Conservation (phyloP, 2,113 vertebrate species). For the Zosterops hypoxanthus region DNA sequence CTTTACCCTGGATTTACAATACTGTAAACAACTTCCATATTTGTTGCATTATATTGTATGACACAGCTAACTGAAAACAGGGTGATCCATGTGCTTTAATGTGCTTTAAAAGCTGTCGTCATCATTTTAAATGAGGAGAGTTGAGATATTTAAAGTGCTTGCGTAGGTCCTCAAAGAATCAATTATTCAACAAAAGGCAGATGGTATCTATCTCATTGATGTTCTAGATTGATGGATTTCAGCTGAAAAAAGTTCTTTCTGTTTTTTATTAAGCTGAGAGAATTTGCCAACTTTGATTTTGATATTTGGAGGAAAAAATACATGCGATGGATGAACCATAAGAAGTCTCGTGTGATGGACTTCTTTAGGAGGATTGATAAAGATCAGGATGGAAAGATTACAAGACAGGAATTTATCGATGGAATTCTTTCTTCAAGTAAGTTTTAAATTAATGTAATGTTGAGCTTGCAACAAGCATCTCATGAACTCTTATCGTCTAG, state of each 20-base stretch:
- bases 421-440: conserved; percentile 98
- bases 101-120: neutral
- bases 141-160: neutral
- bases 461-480: neutral
- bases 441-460: conserved; percentile 25
- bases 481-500: neutral
- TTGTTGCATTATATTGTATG: neutral
- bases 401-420: conserved; percentile 96
- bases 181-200: neutral
- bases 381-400: conserved; percentile 98
- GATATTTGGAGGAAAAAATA: conserved; percentile 98
- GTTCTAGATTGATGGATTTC: neutral
- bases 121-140: neutral
- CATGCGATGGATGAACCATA: conserved; percentile 99
- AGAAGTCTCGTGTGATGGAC: conserved; percentile 98
- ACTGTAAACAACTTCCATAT: neutral
- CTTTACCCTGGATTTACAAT: neutral
- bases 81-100: neutral
- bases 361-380: conserved; percentile 99
- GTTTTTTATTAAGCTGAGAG: conserved; percentile 82
- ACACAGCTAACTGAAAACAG: neutral
- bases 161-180: neutral
- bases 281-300: conserved; percentile 99
- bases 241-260: neutral
- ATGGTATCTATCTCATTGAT: neutral